These are phyloP conservation scores for Diprion similis DNA, from an alignment of 1,140 invertebrate species.

Conservation along the genomic window DNA sequence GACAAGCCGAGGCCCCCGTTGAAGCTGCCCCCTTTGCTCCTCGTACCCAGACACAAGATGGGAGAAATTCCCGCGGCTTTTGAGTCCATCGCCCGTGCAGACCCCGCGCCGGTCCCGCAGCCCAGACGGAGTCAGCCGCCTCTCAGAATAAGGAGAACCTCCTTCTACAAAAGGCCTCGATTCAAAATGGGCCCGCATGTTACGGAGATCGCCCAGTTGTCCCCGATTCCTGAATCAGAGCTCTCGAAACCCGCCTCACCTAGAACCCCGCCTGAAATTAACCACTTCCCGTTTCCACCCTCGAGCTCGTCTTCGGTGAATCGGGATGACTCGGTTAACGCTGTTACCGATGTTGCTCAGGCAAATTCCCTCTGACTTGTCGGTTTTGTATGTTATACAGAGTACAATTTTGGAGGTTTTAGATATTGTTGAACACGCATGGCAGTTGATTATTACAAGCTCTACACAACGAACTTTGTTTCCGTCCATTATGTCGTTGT, in stretches of 20 bases:
- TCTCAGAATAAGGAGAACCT: constrained; percentile 41
- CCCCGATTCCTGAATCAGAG: constrained; percentile 77
- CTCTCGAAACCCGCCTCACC: constrained; percentile 75
- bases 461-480: background rate
- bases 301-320: constrained; percentile 19
- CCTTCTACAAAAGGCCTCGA: constrained; percentile 48
- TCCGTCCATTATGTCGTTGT: background rate
- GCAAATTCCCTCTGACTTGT: no score
- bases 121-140: constrained; percentile 43
- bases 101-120: constrained; percentile 21
- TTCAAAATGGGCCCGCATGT: constrained; percentile 56
- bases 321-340: background rate
- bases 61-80: background rate
- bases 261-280: constrained; percentile 57
- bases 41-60: constrained; percentile 18
- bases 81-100: constrained; percentile 20
- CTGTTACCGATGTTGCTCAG: no score
- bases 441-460: no score
- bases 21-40: constrained; percentile 31
- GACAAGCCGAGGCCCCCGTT: constrained; percentile 40
- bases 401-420: no score
- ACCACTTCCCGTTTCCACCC: constrained; percentile 48
- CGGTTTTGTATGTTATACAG: no score
- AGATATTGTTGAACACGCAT: no score
- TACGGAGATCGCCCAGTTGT: constrained; percentile 64